Percentiles rank a stretch among this genome's conserved stretches.
Evolutionary conservation across 92 coral and sea anemone genomes (phyloP).

Genomic region (Montipora capitata): DNA sequence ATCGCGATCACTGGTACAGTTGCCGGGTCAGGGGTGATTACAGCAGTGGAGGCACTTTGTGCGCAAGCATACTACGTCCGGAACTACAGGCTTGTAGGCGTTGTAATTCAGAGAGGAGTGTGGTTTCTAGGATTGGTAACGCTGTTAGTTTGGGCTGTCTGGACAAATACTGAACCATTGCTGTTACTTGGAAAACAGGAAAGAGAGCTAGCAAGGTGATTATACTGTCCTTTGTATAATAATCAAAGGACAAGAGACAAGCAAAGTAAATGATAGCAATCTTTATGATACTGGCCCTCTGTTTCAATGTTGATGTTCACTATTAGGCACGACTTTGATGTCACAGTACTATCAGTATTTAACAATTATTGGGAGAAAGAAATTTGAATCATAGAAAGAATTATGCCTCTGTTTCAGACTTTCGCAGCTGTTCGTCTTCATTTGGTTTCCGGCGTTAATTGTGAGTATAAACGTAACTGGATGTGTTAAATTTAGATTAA

Average conservation of each 20-base stretch:
- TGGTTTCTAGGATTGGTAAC: conserved; percentile 16
- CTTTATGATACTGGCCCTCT: too few relatives aligned
- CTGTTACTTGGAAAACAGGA: conserved; percentile 19
- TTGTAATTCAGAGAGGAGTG: conserved; percentile 35
- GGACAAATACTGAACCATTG: conserved; percentile 38
- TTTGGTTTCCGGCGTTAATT: conserved; percentile 45
- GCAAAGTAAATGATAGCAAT: neutral
- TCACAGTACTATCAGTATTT: too few relatives aligned
- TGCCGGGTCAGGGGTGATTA: conserved; percentile 16
- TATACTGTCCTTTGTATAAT: neutral
- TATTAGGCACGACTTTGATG: too few relatives aligned
- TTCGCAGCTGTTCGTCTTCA: conserved; percentile 36
- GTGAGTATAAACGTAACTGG: conserved; percentile 1
- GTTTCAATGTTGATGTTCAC: too few relatives aligned
- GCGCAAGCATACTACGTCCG: conserved; percentile 15
- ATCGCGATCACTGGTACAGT: conserved; percentile 37
- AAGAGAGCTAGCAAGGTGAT: conserved; percentile 25
- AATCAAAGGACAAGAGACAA: neutral
- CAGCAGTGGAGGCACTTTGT: conserved; percentile 34
- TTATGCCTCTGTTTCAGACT: neutral
- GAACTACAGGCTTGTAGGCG: conserved; percentile 21
- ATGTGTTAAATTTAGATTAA: too few relatives aligned
- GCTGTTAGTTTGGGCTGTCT: conserved; percentile 47
- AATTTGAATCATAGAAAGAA: too few relatives aligned
- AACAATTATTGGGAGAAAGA: too few relatives aligned